These are phyloP conservation scores for Laticauda laticaudata DNA, from an alignment of 2,113 vertebrate species.

Conservation along the genomic window DNA sequence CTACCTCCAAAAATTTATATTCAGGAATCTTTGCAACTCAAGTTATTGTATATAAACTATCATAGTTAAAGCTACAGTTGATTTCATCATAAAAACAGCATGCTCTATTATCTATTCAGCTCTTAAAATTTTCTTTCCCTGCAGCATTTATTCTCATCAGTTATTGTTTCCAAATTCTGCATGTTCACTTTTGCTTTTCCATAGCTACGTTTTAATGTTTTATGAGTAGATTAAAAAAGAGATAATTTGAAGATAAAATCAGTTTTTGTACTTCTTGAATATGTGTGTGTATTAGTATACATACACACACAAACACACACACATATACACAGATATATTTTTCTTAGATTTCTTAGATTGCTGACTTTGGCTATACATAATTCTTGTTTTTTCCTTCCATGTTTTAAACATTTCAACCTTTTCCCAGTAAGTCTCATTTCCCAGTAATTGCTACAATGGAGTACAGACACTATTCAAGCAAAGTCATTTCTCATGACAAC, in stretches of 20 bases:
- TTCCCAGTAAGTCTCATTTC: background rate
- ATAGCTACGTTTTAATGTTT: background rate
- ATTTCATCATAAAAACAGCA: background rate
- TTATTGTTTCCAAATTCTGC: background rate
- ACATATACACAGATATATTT: background rate
- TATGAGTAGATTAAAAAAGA: background rate
- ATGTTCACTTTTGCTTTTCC: background rate
- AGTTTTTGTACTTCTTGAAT: background rate
- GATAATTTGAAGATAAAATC: background rate
- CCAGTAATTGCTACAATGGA: background rate
- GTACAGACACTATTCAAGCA: background rate
- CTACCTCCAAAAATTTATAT: background rate
- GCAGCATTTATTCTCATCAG: background rate
- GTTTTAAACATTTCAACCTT: background rate
- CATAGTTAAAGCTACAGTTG: background rate
- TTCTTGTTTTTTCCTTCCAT: too few relatives aligned
- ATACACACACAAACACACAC: background rate
- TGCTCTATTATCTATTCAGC: background rate
- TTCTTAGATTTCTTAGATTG: background rate
- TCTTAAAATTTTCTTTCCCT: constrained; percentile 19
- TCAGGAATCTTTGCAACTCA: background rate
- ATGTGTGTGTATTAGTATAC: background rate
- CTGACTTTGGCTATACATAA: background rate
- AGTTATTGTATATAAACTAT: background rate
- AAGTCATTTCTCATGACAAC: background rate